Evolutionary conservation across 2,888 invertebrate species (phyloP).

Genomic region (Coelinius sp.): DNA sequence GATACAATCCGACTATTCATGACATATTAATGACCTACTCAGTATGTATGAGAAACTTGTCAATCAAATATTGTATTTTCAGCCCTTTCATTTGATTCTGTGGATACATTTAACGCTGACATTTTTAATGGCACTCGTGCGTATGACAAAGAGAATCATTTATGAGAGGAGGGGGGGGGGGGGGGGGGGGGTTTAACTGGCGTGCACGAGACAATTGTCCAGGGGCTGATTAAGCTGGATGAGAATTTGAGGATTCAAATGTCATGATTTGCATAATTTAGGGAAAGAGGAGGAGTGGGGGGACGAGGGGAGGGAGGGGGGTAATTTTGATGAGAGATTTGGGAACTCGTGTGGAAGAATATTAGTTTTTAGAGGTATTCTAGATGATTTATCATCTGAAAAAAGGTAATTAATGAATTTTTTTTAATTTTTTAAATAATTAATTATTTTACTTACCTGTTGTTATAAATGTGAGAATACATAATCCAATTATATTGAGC

Average conservation of each 20-base stretch:
- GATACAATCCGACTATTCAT: conserved; percentile 5
- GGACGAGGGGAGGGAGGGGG: neutral
- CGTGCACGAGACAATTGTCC: neutral
- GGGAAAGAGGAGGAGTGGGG: no score
- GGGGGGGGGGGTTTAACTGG: neutral
- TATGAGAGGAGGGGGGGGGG: neutral
- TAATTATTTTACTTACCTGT: conserved; percentile 59
- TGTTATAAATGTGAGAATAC: conserved; percentile 57
- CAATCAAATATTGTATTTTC: conserved; percentile 11
- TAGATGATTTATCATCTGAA: no score
- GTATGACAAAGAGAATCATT: conserved; percentile 9
- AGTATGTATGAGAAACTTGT: conserved; percentile 18
- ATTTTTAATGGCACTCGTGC: conserved; percentile 11
- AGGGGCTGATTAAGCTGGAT: neutral
- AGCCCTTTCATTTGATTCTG: neutral
- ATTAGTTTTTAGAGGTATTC: neutral
- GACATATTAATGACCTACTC: conserved; percentile 15
- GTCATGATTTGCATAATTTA: conserved; percentile 40
- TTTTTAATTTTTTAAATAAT: no score
- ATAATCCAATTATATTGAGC: conserved; percentile 60
- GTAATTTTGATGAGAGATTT: neutral
- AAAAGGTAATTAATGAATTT: no score
- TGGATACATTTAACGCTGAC: conserved; percentile 6
- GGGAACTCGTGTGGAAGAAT: neutral
- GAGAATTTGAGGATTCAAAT: conserved; percentile 26